These are phyloP conservation scores for Platyrinchus mystaceus DNA, from an alignment of 2,797 vertebrate genomes.

Conservation along the genomic window DNA sequence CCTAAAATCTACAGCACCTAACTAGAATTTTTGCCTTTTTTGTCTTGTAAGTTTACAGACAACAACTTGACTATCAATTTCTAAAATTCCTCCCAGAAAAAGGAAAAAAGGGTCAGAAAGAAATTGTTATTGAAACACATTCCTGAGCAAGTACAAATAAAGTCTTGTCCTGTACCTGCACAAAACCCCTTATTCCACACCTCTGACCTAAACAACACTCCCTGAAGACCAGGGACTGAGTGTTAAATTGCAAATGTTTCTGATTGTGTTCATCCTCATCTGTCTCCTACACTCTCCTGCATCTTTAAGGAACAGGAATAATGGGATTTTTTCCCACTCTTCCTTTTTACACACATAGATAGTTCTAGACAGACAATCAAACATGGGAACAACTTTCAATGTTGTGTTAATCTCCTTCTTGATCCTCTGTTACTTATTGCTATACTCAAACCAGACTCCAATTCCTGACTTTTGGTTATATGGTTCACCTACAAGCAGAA, in stretches of 20 bases:
- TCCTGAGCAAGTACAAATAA: neutral
- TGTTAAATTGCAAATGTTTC: neutral
- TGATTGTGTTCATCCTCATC: neutral
- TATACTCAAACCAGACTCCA: neutral
- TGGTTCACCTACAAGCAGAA: no score
- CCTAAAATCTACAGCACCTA: neutral
- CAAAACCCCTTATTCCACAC: neutral
- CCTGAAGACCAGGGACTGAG: neutral
- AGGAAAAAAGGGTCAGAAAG: neutral
- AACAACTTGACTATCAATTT: neutral
- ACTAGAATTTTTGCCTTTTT: neutral
- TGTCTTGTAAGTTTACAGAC: neutral
- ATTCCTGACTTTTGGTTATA: neutral
- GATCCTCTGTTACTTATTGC: neutral
- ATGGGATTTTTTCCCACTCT: neutral
- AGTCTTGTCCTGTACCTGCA: neutral
- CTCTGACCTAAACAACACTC: neutral
- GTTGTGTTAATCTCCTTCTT: neutral
- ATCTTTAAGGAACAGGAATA: neutral
- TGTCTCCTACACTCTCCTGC: neutral
- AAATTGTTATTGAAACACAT: neutral
- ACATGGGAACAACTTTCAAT: neutral
- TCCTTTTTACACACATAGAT: rapidly evolving
- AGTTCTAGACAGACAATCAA: neutral
- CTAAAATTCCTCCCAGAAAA: neutral